Percentiles rank a stretch among this genome's conserved stretches.
phyloP scores from a whole-genome alignment of 2,113 vertebrate species.

The Indicator indicator region DNA sequence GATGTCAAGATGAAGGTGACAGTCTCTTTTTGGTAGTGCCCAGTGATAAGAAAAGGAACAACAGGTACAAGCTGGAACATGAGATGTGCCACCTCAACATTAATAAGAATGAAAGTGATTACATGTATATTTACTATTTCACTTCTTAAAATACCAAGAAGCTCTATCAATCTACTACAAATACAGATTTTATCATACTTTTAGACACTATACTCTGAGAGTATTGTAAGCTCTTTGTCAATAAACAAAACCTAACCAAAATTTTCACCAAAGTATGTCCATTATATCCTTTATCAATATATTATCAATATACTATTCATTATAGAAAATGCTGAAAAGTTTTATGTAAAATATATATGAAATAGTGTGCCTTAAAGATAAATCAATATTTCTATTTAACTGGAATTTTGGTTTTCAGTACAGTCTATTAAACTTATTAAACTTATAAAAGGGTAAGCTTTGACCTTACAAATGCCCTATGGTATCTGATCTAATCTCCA shows the following conservation, averaged over 20 bases:
- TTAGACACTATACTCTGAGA: background rate
- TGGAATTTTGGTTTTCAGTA: background rate
- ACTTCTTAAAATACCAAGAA: background rate
- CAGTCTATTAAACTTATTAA: background rate
- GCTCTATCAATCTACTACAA: background rate
- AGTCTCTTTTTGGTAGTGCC: too few relatives aligned
- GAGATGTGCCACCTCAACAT: too few relatives aligned
- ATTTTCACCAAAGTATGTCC: background rate
- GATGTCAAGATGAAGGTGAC: too few relatives aligned
- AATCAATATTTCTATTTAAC: background rate
- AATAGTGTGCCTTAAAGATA: constrained; percentile 7
- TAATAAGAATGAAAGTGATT: background rate
- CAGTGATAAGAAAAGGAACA: too few relatives aligned
- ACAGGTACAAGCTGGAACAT: too few relatives aligned
- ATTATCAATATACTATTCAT: background rate
- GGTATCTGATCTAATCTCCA: constrained; percentile 11
- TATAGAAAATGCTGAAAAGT: background rate
- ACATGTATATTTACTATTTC: background rate
- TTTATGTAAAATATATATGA: background rate
- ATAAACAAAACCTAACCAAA: background rate
- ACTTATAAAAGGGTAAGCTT: background rate
- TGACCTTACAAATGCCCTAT: background rate
- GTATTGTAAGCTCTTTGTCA: background rate
- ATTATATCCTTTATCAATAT: background rate
- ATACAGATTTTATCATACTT: background rate